Evolutionary conservation across 2,113 vertebrate species (phyloP), one percentile per base, ranked within the genome.

Genomic region (Apteryx owenii): DNA sequence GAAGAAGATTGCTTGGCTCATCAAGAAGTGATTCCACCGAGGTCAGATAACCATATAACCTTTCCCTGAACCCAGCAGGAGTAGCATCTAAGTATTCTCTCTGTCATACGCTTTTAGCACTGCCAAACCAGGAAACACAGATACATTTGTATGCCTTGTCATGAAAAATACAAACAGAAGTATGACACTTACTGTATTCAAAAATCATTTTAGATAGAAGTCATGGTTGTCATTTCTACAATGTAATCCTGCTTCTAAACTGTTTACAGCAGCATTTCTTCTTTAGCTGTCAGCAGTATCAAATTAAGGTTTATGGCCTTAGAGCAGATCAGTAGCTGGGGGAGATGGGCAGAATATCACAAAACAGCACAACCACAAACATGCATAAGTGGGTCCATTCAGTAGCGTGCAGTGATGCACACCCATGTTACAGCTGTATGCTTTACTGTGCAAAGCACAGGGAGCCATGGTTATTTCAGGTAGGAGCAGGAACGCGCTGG

Each of bases 281-380:
- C 72, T 72, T 92, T 56, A 81, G 76, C 64, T 90, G 54, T 76
- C 90, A 94, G 77, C 56, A 95, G 31, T 51, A 69, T 75, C 86
- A 77, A 61, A 91, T 82, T 62, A 82, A 90, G 51, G 44, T 29
- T 95, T 92, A 86, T 72, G 4, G 73, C 61, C 65, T 61, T 61
- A 71, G 11, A 90, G 51, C 65, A 72, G 60, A 56, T 58, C 76
- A 79, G 28, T 73, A 88, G 51, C 79, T 85, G 68, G 22, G 33
- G 23, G 10, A 70, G 40, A n/a, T 8, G 12, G 46, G 65, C 22
- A 8, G 69, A 84, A 81, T 21, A 68, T 33, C 61, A 92, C 77
- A 84, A 68, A 90, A 60, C 68, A 84, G 70, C 68, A 62, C 61
- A 78, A 54, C 16, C 46, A 78, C 0, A 2, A 75, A 83, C 20